Evolutionary conservation across 2,797 vertebrate species (phyloP).

Genomic region (Alfaro cultratus): DNA sequence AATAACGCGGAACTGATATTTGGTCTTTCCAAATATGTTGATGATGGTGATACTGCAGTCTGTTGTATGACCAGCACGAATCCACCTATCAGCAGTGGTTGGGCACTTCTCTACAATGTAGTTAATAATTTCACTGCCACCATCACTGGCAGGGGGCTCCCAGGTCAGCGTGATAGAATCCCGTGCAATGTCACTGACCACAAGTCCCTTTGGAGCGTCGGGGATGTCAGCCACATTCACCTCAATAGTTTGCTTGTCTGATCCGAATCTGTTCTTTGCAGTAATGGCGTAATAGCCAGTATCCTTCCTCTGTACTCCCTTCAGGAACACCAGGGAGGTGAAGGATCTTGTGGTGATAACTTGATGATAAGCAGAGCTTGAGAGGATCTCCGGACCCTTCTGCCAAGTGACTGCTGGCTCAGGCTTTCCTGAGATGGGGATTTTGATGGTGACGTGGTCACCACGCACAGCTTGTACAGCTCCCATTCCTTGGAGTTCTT

Average conservation of each 20-base stretch:
- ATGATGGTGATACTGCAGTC: conserved; percentile 91
- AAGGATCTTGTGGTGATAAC: conserved; percentile 98
- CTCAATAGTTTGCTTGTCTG: conserved; percentile 98
- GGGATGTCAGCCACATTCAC: conserved; percentile 96
- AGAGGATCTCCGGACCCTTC: conserved; percentile 97
- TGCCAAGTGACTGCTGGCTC: conserved; percentile 96
- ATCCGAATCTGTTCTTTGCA: conserved; percentile 98
- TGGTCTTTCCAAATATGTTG: conserved; percentile 96
- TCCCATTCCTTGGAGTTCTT: conserved; percentile 97
- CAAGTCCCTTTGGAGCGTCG: conserved; percentile 90
- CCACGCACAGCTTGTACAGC: conserved; percentile 94
- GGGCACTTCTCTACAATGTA: conserved; percentile 98
- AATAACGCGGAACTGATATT: conserved; percentile 96
- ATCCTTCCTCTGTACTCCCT: conserved; percentile 94
- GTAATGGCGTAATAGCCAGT: conserved; percentile 95
- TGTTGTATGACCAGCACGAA: conserved; percentile 91
- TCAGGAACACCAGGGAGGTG: conserved; percentile 95
- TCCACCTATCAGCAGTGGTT: conserved; percentile 93
- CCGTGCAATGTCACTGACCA: conserved; percentile 88
- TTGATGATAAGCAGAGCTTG: conserved; percentile 93
- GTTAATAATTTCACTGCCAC: conserved; percentile 91
- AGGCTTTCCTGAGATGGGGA: conserved; percentile 98
- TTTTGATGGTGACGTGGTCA: conserved; percentile 94
- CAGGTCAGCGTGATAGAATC: conserved; percentile 96
- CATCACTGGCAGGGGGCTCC: conserved; percentile 92